Evolutionary conservation across 1,140 invertebrate species (phyloP).

Genomic region (Ditylenchus dipsaci): DNA sequence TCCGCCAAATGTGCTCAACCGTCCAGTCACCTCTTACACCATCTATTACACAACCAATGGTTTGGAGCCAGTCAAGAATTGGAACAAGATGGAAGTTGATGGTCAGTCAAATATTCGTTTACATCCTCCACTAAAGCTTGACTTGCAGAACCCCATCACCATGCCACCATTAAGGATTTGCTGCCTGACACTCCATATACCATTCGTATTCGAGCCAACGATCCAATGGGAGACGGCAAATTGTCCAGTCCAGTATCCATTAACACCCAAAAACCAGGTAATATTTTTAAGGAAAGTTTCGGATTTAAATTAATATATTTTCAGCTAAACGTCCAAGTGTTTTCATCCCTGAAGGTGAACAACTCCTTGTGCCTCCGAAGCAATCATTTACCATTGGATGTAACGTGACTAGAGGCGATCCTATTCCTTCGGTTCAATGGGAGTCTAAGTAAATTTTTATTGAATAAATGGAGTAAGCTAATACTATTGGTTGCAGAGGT

Average conservation of each 20-base stretch:
- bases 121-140: not conserved
- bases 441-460: conserved; percentile 15
- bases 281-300: no score
- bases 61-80: conserved; percentile 50
- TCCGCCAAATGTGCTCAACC: conserved; percentile 52
- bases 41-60: conserved; percentile 56
- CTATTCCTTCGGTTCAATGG: conserved; percentile 43
- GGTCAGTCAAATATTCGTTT: conserved; percentile 1
- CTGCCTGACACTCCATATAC: conserved; percentile 49
- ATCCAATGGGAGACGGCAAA: conserved; percentile 52
- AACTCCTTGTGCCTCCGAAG: conserved; percentile 48
- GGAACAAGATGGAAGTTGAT: conserved; percentile 46
- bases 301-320: conserved; percentile 13
- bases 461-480: not conserved
- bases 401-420: conserved; percentile 54
- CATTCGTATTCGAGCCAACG: conserved; percentile 55
- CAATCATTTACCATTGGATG: conserved; percentile 47
- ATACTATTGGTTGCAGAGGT: conserved; percentile 25
- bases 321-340: conserved; percentile 47
- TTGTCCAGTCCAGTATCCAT: conserved; percentile 52
- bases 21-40: conserved; percentile 55
- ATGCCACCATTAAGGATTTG: conserved; percentile 41
- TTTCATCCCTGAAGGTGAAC: conserved; percentile 48
- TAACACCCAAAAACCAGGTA: conserved; percentile 48
- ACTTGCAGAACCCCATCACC: conserved; percentile 44